Evolutionary conservation across 2,113 vertebrate genomes (phyloP).

Genomic region (Dendrocopos noguchii): DNA sequence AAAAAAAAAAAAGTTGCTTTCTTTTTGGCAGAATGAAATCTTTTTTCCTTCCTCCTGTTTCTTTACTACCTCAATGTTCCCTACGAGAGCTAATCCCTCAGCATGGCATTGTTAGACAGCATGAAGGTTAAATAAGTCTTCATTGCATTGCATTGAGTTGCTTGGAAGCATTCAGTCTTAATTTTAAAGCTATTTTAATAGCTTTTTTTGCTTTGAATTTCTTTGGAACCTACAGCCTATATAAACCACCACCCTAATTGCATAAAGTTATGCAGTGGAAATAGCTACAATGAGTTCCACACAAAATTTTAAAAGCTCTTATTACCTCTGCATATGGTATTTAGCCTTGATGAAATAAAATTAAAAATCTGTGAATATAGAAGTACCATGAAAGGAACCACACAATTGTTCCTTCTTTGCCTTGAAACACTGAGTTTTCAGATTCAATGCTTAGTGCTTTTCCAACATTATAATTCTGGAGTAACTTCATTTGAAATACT

Average conservation of each 20-base stretch:
- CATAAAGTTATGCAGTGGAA: slow-evolving; percentile 61
- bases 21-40: background rate
- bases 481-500: background rate
- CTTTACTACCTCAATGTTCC: background rate
- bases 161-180: background rate
- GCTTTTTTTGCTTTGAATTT: background rate
- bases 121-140: background rate
- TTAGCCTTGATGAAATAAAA: slow-evolving; percentile 61
- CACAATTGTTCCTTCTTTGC: slow-evolving; percentile 19
- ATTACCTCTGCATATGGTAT: background rate
- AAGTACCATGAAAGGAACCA: slow-evolving; percentile 31
- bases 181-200: slow-evolving; percentile 23
- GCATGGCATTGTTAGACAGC: background rate
- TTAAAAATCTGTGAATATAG: slow-evolving; percentile 37
- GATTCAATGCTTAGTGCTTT: background rate
- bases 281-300: slow-evolving; percentile 50
- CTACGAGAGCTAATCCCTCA: background rate
- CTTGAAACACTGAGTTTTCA: slow-evolving; percentile 44
- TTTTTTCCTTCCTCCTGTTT: background rate
- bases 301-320: slow-evolving; percentile 57
- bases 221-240: slow-evolving; percentile 35
- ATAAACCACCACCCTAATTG: slow-evolving; percentile 39
- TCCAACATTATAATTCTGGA: background rate
- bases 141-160: background rate
- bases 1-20: background rate